phyloP scores from a whole-genome alignment of 2,797 vertebrate species.

The Danio choprae region DNA sequence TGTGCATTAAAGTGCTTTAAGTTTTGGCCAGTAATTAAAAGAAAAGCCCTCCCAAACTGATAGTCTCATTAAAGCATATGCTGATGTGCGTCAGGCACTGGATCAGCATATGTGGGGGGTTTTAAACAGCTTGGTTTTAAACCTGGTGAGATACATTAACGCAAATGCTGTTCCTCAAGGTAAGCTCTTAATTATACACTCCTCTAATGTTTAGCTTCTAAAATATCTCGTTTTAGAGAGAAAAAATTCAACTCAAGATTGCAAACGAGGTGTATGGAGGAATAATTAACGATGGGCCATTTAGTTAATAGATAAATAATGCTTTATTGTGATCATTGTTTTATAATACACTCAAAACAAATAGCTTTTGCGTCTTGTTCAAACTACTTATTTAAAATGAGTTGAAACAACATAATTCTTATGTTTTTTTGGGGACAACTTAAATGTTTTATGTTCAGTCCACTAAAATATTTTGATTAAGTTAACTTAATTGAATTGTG shows the following conservation, averaged over 20 bases:
- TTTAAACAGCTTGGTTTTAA: not conserved
- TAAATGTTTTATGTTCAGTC: too few relatives aligned
- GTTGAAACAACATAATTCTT: too few relatives aligned
- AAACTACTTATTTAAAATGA: too few relatives aligned
- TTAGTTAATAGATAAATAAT: too few relatives aligned
- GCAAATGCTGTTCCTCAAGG: not conserved
- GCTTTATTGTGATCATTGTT: too few relatives aligned
- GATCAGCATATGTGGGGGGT: not conserved
- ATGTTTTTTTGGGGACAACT: too few relatives aligned
- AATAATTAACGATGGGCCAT: too few relatives aligned
- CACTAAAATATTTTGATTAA: too few relatives aligned
- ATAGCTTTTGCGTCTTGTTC: too few relatives aligned
- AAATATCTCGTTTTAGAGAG: not conserved
- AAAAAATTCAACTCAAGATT: not conserved
- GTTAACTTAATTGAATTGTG: too few relatives aligned
- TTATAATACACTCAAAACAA: too few relatives aligned
- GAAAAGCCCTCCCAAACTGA: not conserved
- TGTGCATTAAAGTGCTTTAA: too few relatives aligned
- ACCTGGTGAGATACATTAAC: not conserved
- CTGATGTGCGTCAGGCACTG: not conserved
- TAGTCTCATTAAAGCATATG: slow-evolving; percentile 3
- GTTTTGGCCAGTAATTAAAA: not conserved
- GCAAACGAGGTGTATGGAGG: not conserved
- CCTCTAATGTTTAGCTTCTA: not conserved
- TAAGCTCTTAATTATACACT: not conserved